Evolutionary conservation across 2,888 invertebrate species (phyloP).

Genomic region (Lasioglossum lativentre): DNA sequence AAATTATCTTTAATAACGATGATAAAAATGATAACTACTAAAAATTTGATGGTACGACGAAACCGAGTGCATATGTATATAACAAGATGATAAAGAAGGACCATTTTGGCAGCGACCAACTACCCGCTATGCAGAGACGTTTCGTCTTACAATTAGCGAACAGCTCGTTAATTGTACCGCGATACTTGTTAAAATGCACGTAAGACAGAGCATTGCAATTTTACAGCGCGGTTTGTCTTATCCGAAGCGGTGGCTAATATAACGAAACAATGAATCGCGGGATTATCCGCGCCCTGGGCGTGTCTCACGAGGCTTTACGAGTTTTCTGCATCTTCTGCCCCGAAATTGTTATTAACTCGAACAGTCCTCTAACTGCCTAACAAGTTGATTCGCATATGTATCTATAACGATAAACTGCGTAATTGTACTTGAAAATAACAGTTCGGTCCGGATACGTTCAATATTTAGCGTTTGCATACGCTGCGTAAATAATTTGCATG

Average conservation of each 20-base stretch:
- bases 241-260: slow-evolving; percentile 67
- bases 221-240: slow-evolving; percentile 72
- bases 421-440: neutral
- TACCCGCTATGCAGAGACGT: neutral
- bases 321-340: slow-evolving; percentile 76
- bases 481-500: neutral
- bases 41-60: neutral
- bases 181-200: neutral
- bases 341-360: neutral
- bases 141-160: neutral
- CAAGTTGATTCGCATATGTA: neutral
- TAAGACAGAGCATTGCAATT: slow-evolving; percentile 37
- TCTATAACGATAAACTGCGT: neutral
- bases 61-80: neutral
- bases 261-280: slow-evolving; percentile 80
- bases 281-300: slow-evolving; percentile 74
- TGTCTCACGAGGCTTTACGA: slow-evolving; percentile 65
- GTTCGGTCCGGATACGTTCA: neutral
- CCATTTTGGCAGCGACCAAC: neutral
- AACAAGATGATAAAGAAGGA: neutral
- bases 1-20: neutral
- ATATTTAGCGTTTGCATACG: neutral
- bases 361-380: neutral
- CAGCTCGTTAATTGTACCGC: neutral
- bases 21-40: too few relatives aligned